These are phyloP conservation scores for Nudaria mundana DNA, from an alignment of 2,888 invertebrate species.

Conservation along the genomic window DNA sequence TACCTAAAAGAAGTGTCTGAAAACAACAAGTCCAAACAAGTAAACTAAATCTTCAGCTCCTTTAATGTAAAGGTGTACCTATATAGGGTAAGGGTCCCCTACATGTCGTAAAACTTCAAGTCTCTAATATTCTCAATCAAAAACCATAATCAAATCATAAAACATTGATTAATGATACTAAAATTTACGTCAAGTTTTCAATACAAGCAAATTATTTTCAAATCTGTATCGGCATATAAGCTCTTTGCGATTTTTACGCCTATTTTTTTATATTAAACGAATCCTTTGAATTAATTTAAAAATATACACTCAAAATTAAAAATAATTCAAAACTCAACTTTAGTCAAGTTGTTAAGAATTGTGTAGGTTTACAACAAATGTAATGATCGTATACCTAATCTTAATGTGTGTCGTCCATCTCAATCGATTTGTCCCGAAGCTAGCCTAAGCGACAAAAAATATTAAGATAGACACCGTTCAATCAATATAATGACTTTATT, in stretches of 20 bases:
- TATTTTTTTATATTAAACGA: constrained; percentile 54
- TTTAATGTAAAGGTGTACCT: too few species aligned
- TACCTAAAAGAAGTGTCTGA: too few species aligned
- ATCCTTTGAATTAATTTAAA: not conserved
- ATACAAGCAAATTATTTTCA: constrained; percentile 41
- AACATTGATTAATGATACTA: constrained; percentile 24
- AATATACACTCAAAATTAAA: not conserved
- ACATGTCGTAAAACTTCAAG: too few species aligned
- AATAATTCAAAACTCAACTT: not conserved
- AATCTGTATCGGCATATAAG: constrained; percentile 43
- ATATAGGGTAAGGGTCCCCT: too few species aligned
- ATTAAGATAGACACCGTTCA: constrained; percentile 50
- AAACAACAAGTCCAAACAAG: too few species aligned
- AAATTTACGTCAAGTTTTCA: constrained; percentile 45
- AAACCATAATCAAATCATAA: constrained; percentile 6
- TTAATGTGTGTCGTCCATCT: constrained; percentile 59
- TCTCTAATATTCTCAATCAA: constrained; percentile 13
- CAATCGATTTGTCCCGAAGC: constrained; percentile 71
- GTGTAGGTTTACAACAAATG: not conserved
- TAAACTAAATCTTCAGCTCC: too few species aligned
- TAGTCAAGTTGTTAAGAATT: not conserved
- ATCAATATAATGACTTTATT: constrained; percentile 82
- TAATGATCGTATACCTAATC: constrained; percentile 7
- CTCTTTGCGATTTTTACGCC: constrained; percentile 63
- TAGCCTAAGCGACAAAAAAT: constrained; percentile 43